Percentiles rank a stretch among this genome's conserved stretches.
Conservation (phyloP, 2,113 vertebrate species). For the Anhinga rufa region DNA sequence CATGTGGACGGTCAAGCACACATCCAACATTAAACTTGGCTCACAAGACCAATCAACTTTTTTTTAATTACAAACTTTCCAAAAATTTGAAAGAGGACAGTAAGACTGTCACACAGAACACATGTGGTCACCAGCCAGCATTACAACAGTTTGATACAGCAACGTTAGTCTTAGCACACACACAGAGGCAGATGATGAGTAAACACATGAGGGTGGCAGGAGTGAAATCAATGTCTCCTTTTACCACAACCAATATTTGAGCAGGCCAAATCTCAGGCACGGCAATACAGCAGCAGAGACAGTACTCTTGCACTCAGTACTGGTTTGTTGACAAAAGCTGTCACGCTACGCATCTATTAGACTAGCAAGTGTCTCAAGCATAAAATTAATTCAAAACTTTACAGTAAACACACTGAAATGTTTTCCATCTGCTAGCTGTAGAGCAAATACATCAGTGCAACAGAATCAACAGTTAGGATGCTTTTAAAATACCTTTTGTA, state of each 20-base stretch:
- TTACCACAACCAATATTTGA: background rate
- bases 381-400: background rate
- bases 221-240: background rate
- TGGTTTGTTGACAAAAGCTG: background rate
- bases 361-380: background rate
- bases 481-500: constrained; percentile 87
- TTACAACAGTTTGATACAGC: background rate
- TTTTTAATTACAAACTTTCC: background rate
- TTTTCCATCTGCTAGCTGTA: background rate
- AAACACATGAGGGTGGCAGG: background rate
- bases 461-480: background rate
- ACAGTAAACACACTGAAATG: background rate
- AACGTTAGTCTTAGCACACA: background rate
- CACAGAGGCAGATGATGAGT: background rate
- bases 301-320: background rate
- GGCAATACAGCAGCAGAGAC: background rate
- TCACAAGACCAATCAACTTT: background rate
- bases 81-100: background rate
- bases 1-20: background rate
- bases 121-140: background rate
- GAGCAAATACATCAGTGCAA: background rate
- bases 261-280: background rate
- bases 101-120: background rate
- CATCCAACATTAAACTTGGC: background rate
- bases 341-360: background rate